phyloP scores from a whole-genome alignment of 2,888 invertebrate species.

The Cosmia pyralina region DNA sequence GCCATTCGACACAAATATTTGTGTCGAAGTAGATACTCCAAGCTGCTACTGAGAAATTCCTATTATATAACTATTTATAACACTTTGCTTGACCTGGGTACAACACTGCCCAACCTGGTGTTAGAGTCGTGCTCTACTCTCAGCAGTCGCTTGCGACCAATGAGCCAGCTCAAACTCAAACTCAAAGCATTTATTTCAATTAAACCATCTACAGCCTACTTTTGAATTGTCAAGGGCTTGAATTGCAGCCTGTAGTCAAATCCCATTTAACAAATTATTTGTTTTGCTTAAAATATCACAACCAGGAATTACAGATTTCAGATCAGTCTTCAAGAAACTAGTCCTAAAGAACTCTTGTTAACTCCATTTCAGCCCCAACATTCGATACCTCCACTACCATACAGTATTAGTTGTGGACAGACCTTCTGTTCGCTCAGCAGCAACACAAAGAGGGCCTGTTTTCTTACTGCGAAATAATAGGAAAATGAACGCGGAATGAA shows the following conservation, averaged over 20 bases:
- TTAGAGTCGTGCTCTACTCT: neutral
- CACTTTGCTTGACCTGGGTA: neutral
- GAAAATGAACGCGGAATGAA: slow-evolving; percentile 60
- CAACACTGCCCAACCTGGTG: neutral
- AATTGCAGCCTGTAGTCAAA: neutral
- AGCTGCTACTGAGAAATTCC: neutral
- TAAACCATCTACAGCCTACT: neutral
- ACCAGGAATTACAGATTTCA: neutral
- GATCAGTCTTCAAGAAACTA: neutral
- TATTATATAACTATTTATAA: neutral
- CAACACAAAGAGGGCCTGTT: slow-evolving; percentile 63
- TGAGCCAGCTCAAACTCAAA: neutral
- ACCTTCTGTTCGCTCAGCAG: slow-evolving; percentile 50
- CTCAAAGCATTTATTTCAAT: neutral
- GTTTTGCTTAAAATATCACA: neutral
- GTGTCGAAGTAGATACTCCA: neutral
- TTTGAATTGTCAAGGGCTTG: neutral
- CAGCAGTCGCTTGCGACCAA: neutral
- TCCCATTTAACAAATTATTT: neutral
- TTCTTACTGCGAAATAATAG: slow-evolving; percentile 66
- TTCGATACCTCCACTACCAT: slow-evolving; percentile 26
- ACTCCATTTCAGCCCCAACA: neutral
- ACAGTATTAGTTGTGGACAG: slow-evolving; percentile 53
- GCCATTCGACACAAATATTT: too few relatives aligned
- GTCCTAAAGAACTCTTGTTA: neutral